phyloP scores from a whole-genome alignment of 2,797 vertebrate species.

The Mormyrops attenuatus region DNA sequence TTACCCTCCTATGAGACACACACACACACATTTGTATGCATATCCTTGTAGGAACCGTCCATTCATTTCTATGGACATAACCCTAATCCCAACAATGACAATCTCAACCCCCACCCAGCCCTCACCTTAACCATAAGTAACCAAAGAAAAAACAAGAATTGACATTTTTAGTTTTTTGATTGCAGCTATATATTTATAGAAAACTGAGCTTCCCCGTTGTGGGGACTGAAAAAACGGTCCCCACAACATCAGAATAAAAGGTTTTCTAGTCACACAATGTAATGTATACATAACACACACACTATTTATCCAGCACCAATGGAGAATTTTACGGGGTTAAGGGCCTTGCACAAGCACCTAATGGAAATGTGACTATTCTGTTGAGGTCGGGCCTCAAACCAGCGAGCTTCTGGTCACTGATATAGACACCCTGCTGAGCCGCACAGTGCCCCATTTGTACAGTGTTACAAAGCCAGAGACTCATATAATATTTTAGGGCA shows the following conservation, averaged over 20 bases:
- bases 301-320: background rate
- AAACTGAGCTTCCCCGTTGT: too few relatives aligned
- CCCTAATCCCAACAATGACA: background rate
- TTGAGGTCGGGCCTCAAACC: background rate
- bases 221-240: background rate
- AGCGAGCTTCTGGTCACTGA: background rate
- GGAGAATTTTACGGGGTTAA: background rate
- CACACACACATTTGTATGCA: background rate
- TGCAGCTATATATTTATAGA: background rate
- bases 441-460: background rate
- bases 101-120: background rate
- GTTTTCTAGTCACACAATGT: background rate
- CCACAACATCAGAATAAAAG: background rate
- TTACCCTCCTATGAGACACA: background rate
- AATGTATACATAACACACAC: background rate
- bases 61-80: background rate
- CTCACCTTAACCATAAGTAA: background rate
- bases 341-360: background rate
- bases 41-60: background rate
- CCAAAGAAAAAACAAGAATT: background rate
- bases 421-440: background rate
- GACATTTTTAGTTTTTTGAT: background rate
- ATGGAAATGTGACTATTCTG: background rate
- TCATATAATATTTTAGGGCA: background rate
- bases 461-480: background rate